Conservation (phyloP, 2,888 invertebrate genomes). For the Hydroisotoma schaefferi region DNA sequence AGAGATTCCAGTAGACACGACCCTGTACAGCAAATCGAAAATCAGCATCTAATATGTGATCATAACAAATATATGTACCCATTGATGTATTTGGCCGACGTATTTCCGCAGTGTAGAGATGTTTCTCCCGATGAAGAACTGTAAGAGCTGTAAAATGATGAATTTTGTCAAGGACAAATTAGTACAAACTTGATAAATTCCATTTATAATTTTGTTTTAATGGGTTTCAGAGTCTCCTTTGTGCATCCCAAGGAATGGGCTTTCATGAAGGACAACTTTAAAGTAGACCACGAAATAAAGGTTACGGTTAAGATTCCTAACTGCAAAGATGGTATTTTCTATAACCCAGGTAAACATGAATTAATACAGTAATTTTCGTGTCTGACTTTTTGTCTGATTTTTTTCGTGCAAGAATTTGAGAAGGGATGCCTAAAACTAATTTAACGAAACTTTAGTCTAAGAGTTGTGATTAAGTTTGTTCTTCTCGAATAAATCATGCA, state of each 20-base stretch:
- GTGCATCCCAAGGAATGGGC: constrained; percentile 30
- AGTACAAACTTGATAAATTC: background rate
- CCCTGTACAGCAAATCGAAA: constrained; percentile 12
- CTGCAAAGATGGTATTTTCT: constrained; percentile 5
- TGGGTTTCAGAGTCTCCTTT: constrained; percentile 21
- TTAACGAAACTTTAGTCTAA: no score
- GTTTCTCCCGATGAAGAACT: constrained; percentile 17
- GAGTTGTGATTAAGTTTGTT: no score
- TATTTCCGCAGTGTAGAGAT: background rate
- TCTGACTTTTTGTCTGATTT: no score
- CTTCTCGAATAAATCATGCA: no score
- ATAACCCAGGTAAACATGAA: constrained; percentile 32
- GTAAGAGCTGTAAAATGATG: constrained; percentile 15
- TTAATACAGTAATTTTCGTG: no score
- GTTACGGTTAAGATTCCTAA: constrained; percentile 9
- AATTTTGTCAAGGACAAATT: background rate
- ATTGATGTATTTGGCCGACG: constrained; percentile 12
- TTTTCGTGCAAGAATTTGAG: no score
- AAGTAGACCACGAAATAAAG: constrained; percentile 26
- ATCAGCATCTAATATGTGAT: constrained; percentile 30
- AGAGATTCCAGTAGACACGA: constrained; percentile 32
- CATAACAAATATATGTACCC: constrained; percentile 37
- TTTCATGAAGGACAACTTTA: constrained; percentile 21
- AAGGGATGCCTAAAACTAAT: no score
- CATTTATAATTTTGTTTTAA: background rate